Evolutionary conservation across 2,113 vertebrate species (phyloP), one percentile per base, ranked within the genome.

Genomic region (Pelodiscus sinensis): DNA sequence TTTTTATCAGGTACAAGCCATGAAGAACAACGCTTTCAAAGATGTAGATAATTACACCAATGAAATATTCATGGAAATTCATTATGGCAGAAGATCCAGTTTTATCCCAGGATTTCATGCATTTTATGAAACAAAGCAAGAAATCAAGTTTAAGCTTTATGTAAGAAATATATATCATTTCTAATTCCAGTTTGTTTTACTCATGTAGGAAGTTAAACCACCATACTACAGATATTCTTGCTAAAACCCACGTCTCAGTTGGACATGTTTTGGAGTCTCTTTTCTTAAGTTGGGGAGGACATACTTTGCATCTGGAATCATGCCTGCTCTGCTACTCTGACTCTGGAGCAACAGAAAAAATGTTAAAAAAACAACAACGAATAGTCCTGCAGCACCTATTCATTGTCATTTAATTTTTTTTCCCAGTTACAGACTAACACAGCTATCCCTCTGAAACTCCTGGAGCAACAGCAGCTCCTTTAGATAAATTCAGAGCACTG

Each of bases 51-150:
- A 98, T 95, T 92, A 94, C 78, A 93, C 90, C 95, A 91, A 87
- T 97, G 90, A 98, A 98, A 97, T 97, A 98, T 97, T 98, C 97
- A 97, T 97, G 91, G 73, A 82, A 88, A 86, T 82, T 93, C 95
- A 95, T 98, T 97, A 95, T 57, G 92, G 77, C 85, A 96, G 97
- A 94, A 81, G 86, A 94, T 71, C 94, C 52, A 38, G 60, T 96
- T 97, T 95, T 94, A 95, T 85, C 94, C 92, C 79, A 94, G 90
- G 81, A 90, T 90, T 94, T 86, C 94, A 83, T 86, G 81, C 77
- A 80, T 65, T 90, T 96, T 95, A 96, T 81, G 58, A 84, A 86
- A 94, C 79, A n/a, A 83, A 9, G 13, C 8, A 90, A 78, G 94
- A 38, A 84, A 79, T 78, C 79, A 86, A 91, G 54, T 93, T 94